These are phyloP conservation scores for Chelonus formosanus DNA, from an alignment of 2,888 invertebrate genomes.

Conservation along the genomic window DNA sequence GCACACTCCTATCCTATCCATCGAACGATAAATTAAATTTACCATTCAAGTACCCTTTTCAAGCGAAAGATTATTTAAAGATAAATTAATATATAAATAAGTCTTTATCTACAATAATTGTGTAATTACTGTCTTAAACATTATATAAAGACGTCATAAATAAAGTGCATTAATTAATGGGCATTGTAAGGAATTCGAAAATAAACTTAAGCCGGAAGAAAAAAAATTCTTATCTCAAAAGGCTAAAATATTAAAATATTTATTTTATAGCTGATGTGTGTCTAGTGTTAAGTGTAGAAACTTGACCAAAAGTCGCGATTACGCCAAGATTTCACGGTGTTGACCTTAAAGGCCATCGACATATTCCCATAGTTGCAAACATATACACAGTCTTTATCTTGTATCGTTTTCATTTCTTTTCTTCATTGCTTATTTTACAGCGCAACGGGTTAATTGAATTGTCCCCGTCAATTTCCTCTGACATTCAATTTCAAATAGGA, in stretches of 20 bases:
- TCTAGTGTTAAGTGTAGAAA: conserved; percentile 12
- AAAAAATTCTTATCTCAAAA: too few species aligned
- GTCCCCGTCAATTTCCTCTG: conserved; percentile 26
- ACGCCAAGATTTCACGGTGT: conserved; percentile 19
- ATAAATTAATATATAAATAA: too few species aligned
- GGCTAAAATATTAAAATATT: conserved; percentile 2
- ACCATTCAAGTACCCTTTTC: too few species aligned
- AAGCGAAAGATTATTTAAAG: too few species aligned
- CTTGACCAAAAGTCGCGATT: conserved; percentile 20
- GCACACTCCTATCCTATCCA: too few species aligned
- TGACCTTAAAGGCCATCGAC: conserved; percentile 23
- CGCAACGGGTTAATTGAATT: conserved; percentile 25
- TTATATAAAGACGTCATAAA: too few species aligned
- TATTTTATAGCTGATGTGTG: not conserved
- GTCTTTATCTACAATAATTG: too few species aligned
- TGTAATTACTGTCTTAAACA: too few species aligned
- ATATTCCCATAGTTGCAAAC: conserved; percentile 23
- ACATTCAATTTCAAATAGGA: conserved; percentile 23
- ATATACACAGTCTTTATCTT: conserved; percentile 11
- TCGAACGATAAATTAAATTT: too few species aligned
- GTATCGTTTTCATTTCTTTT: not conserved
- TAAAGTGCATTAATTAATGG: too few species aligned
- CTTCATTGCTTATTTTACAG: not conserved
- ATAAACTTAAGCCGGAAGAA: too few species aligned
- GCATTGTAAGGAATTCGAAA: too few species aligned